These are phyloP conservation scores for Leucopsar rothschildi DNA, from an alignment of 2,113 vertebrate species.

Conservation along the genomic window DNA sequence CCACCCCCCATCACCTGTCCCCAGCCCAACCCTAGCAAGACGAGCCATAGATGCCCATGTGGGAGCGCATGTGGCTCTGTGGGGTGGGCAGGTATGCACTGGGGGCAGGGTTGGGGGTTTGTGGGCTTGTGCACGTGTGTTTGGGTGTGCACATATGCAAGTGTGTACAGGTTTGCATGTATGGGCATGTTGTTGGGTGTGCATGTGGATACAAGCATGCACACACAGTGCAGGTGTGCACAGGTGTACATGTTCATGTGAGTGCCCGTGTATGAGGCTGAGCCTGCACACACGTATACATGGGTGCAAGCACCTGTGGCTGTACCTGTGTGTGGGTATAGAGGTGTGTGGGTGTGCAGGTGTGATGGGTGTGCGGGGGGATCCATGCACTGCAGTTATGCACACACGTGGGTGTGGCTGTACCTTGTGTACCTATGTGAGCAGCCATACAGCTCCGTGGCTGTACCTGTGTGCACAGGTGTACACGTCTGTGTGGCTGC, in stretches of 20 bases:
- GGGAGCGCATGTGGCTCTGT: neutral
- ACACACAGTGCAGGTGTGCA: no score
- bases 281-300: neutral
- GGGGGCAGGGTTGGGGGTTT: neutral
- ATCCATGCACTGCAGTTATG: fast-evolving
- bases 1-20: neutral
- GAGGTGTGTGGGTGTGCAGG: neutral
- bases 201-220: fast-evolving
- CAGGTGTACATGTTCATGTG: fast-evolving
- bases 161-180: neutral
- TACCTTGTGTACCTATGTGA: neutral
- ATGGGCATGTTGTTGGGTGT: neutral
- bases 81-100: neutral
- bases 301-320: neutral
- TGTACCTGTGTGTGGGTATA: neutral
- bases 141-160: no score
- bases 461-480: neutral
- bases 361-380: fast-evolving
- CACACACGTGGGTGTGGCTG: neutral
- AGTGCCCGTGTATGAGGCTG: fast-evolving
- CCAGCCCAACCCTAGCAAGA: neutral
- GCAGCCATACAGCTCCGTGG: neutral
- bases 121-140: neutral
- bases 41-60: fast-evolving
- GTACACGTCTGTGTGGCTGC: no score